Conservation (phyloP, 1,140 invertebrate species). For the Aphelenchoides avenae region DNA sequence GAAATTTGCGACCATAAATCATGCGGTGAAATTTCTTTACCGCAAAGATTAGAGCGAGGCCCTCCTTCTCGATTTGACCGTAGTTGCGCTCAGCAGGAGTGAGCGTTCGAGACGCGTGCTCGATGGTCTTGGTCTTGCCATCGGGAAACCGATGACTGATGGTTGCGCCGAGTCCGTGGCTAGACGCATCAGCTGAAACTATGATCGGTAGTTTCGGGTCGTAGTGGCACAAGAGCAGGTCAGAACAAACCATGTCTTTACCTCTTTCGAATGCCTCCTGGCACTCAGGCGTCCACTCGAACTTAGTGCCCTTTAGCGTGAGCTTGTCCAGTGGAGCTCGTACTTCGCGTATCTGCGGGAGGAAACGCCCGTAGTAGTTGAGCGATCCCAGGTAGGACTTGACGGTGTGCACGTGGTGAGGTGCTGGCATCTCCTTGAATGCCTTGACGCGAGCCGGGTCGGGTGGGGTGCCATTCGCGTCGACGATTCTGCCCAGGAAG, state of each 20-base stretch:
- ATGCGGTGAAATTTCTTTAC: constrained; percentile 65
- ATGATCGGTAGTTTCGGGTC: constrained; percentile 36
- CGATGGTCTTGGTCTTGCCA: constrained; percentile 38
- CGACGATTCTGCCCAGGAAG: neutral
- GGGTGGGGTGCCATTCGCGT: constrained; percentile 2
- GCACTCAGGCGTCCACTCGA: constrained; percentile 26
- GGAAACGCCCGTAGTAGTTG: constrained; percentile 41
- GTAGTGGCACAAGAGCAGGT: constrained; percentile 39
- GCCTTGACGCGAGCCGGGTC: constrained; percentile 32
- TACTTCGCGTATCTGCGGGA: constrained; percentile 22
- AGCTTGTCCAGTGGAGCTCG: constrained; percentile 43
- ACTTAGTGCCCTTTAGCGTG: constrained; percentile 42
- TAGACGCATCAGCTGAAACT: constrained; percentile 47
- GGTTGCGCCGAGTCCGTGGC: constrained; percentile 48
- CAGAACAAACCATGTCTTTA: constrained; percentile 38
- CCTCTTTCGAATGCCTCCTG: constrained; percentile 27
- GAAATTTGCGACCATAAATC: constrained; percentile 62
- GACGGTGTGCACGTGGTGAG: constrained; percentile 13
- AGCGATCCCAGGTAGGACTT: constrained; percentile 46
- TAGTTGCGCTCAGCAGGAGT: constrained; percentile 62
- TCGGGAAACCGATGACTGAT: constrained; percentile 39
- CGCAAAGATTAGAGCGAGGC: constrained; percentile 61
- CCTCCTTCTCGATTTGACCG: constrained; percentile 62
- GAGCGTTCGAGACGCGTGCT: constrained; percentile 45
- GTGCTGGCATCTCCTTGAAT: constrained; percentile 28